Evolutionary conservation across 35 echinoderm and acorn worm genomes (phyloP).

Genomic region (Heliocidaris erythrogramma): DNA sequence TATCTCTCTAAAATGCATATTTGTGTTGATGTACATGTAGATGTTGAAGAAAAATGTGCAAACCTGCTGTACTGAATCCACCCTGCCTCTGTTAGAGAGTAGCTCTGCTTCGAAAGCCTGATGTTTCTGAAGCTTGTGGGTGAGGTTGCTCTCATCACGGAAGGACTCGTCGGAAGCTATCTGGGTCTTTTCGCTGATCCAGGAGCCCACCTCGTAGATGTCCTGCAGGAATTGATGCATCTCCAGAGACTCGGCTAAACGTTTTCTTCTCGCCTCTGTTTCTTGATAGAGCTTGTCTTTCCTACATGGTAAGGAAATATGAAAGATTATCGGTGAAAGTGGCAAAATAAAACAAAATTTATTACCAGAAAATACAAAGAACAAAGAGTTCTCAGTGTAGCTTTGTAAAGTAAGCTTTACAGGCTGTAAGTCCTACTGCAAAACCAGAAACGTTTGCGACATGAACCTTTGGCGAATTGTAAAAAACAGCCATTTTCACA

Average conservation of each 20-base stretch:
- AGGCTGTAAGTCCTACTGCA: no score
- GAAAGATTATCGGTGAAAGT: neutral
- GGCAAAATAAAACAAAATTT: neutral
- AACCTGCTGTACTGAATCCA: constrained; percentile 59
- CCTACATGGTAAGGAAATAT: constrained; percentile 26
- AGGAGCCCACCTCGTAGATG: constrained; percentile 75
- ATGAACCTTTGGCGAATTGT: no score
- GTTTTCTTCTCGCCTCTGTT: constrained; percentile 15
- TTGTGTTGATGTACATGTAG: no score
- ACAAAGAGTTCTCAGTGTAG: neutral
- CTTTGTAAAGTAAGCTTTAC: neutral
- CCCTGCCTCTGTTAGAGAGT: constrained; percentile 69
- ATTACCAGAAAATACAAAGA: neutral
- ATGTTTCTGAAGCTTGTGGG: constrained; percentile 87
- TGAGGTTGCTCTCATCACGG: constrained; percentile 75
- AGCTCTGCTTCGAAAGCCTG: constrained; percentile 83
- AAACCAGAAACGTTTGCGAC: no score
- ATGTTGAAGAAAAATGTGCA: neutral
- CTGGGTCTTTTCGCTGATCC: constrained; percentile 88
- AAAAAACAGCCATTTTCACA: no score
- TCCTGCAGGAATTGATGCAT: constrained; percentile 78
- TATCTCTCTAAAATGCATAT: no score
- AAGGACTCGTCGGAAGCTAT: constrained; percentile 73
- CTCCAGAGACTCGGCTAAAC: constrained; percentile 62
- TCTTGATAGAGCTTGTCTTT: constrained; percentile 67